Base-by-base conservation (phyloP, 2,888 invertebrate genomes). In the Salpingus planirostris region DNA sequence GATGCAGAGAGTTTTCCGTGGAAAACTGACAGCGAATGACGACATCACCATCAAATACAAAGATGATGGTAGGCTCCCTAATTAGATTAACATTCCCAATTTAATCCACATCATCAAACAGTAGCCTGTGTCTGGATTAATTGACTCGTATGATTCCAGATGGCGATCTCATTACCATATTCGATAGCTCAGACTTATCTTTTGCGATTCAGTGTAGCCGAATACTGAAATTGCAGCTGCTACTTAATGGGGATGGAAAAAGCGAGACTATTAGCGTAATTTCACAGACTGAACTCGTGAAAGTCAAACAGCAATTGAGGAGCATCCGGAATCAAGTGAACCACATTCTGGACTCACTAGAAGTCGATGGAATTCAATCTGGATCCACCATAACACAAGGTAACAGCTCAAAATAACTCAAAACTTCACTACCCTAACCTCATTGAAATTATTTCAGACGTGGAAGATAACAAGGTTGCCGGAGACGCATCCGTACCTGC, bases 1-100 rank as follows among this genome's bases (percentile, higher is more conserved):
- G 80, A 78, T 81, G 78, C 78, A 80, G 56, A 60, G 79, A 45
- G 74, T 81, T 3, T 81, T 78, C 57, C 59, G 73, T 31, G 78
- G 77, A 8, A 73, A 76, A 55, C 57, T 81, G 15, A 67, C 65
- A 27, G 68, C 71, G 27, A 71, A 66, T 43, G 80, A 80, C 66
- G 79, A 80, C 47, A 71, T 81, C 35, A 69, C 70, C 6, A 71
- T 81, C 28, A 81, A 81, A 58, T 81, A 81, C 57, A 76, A 74
- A 62, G 80, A 80, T 63, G 78, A 79, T 69, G 78, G 78, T 76
- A 59, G 37, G 31, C 36, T 22, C 10, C 21, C 10, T 21, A 21
- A 26, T 34, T 29, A n/a, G 22, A 24, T 33, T 37, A 29, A 29
- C n/a, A 8, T 7, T 15, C 21, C n/a, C n/a, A n/a, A 28, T 35